These are phyloP conservation scores for Ramphastos sulfuratus DNA, from an alignment of 2,113 vertebrate genomes.

Conservation along the genomic window DNA sequence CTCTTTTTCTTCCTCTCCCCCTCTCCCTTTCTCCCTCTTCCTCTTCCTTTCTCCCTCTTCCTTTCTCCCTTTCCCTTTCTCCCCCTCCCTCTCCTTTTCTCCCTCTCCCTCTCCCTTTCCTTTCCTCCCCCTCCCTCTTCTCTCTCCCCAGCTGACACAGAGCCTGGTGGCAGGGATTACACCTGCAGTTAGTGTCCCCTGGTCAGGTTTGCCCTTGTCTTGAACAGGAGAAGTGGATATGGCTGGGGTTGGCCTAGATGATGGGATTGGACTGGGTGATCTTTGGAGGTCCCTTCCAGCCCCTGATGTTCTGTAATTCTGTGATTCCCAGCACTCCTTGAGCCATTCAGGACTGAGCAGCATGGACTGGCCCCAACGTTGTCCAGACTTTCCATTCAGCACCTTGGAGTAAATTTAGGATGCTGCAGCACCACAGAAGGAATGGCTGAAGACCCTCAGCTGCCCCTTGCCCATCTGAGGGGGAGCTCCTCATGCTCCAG, in stretches of 20 bases:
- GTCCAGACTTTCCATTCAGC: background rate
- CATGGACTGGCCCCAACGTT: fast-evolving
- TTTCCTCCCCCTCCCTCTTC: background rate
- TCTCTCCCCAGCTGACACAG: background rate
- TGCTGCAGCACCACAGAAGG: background rate
- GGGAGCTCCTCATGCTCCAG: background rate
- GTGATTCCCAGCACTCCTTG: fast-evolving
- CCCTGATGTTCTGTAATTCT: too few species aligned
- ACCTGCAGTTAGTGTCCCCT: background rate
- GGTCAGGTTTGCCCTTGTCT: background rate
- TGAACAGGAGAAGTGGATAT: background rate
- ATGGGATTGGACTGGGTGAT: too few species aligned
- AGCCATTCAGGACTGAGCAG: background rate
- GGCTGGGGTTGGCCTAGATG: too few species aligned
- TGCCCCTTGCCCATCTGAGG: fast-evolving
- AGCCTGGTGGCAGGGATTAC: background rate
- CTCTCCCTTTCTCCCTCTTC: too few species aligned
- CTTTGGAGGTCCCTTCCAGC: too few species aligned
- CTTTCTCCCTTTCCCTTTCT: too few species aligned
- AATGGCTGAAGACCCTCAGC: background rate
- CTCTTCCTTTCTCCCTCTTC: too few species aligned
- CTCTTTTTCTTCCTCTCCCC: too few species aligned
- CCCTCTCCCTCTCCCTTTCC: too few species aligned
- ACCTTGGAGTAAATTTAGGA: background rate
- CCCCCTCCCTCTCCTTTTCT: too few species aligned